Evolutionary conservation across 2,797 vertebrate species (phyloP).

Genomic region (Echeneis naucrates): DNA sequence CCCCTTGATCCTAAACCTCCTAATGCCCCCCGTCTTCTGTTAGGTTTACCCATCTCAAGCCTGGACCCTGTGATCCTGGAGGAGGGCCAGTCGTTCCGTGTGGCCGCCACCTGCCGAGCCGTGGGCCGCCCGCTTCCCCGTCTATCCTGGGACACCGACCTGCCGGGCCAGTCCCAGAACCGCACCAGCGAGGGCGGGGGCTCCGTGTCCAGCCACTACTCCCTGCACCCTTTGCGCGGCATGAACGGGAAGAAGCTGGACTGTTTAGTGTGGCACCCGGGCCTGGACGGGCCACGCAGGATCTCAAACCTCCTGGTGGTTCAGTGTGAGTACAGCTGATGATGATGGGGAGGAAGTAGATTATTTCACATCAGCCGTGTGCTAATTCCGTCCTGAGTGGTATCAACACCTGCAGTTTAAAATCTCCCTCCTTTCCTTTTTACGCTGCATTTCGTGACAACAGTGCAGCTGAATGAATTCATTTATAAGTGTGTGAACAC

Average conservation of each 20-base stretch:
- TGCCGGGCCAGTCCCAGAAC: conserved; percentile 81
- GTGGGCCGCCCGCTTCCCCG: conserved; percentile 86
- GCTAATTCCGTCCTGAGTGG: too few species aligned
- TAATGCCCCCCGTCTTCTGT: rapidly evolving
- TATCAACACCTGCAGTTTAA: too few species aligned
- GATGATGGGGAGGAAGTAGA: background rate
- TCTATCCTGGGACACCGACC: conserved; percentile 90
- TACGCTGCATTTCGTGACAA: too few species aligned
- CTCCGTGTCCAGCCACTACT: conserved; percentile 86
- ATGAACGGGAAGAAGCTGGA: conserved; percentile 91
- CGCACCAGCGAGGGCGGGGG: conserved; percentile 79
- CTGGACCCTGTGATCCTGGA: conserved; percentile 85
- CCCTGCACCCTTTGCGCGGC: conserved; percentile 87
- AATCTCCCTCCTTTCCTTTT: too few species aligned
- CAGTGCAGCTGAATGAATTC: too few species aligned
- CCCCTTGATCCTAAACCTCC: background rate
- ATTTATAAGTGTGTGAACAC: background rate
- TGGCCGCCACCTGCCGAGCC: conserved; percentile 90
- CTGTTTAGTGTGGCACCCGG: conserved; percentile 91
- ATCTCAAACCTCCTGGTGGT: conserved; percentile 87
- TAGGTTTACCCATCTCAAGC: conserved; percentile 89
- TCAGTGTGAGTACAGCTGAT: conserved; percentile 85
- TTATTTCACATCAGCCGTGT: too few species aligned
- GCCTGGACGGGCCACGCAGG: conserved; percentile 84
- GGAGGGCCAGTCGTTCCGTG: conserved; percentile 86